Base-by-base conservation (phyloP, 2,797 vertebrate species). In the Myiotriccus ornatus region DNA sequence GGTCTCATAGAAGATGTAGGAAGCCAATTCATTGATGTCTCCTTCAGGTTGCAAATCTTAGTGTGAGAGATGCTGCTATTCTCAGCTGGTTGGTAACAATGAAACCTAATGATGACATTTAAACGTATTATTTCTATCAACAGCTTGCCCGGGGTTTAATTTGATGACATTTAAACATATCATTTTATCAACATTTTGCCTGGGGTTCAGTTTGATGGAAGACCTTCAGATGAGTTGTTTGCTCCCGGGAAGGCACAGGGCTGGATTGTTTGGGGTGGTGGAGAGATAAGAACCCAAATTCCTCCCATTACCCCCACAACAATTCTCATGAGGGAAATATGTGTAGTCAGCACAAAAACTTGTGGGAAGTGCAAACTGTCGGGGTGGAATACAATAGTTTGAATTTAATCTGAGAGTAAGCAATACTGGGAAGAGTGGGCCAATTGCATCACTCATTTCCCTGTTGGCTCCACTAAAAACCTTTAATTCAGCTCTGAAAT, bases 401-500 rank as follows among this genome's bases (percentile, higher is more conserved):
- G 56, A 75, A 67, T 89, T 90, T 70, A 74, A 90, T 89, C 89
- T 94, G 81, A 87, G 64, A 83, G 65, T 47, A 80, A 90, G 57
- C 52, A 74, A 81, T 32, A 44, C 1, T 16, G 81, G 60, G 89
- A 90, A 85, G n/a, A 95, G 52, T 37, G 64, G 49, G 75, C 37
- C 1, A 5, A 68, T 93, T 94, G 75, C 86, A 80, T 89, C 94
- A 87, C 68, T 77, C 46, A 0, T 89, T 91, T 93, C 94, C 84
- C 84, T 92, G 57, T 37, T 95, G 84, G 65, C 87, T 96, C 81
- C 90, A 80, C 71, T 87, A 59, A 91, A 93, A 62, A 3, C 52
- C 43, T 93, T 85, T 75, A 34, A 70, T 89, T 95, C 78, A 84
- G 49, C 60, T 32, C 64, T 24, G 41, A 80, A 77, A 77, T 70